Base-by-base conservation (phyloP, 2,888 invertebrate species). In the Willowsia nigromaculata region DNA sequence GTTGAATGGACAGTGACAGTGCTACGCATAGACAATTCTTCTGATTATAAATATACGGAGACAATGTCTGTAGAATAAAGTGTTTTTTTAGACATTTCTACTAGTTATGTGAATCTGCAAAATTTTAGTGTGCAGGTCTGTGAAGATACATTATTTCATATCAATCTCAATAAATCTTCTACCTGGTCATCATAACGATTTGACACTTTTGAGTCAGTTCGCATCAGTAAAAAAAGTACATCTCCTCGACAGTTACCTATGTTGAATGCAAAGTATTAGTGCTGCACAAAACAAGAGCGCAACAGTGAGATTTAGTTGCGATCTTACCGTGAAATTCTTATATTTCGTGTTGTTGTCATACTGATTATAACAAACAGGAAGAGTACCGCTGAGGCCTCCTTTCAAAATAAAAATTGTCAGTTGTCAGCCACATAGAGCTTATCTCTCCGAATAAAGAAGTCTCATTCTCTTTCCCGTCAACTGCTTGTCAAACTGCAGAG, bases 351-450 rank as follows among this genome's bases (percentile, higher is more conserved):
- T 33, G 30, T n/a, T 18, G n/a, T 71, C 40, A 22, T 40, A 13
- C 5, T 71, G 68, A 18, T 37, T 18, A 40, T 40, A 71, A 71
- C 18, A n/a, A 71, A 9, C 68, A 71, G 68, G 68, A 71, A 71
- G 68, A 37, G 25, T 22, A 27, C 30, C 13, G 30, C 62, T 30
- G 68, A 62, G 40, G 40, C 18, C 13, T 37, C 25, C n/a, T 25
- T 4, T n/a, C 4, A 18, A 71, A 11, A 40, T 22, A 22, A 62
- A 65, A 27, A 13, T 13, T 33, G 18, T 37, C 40, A 15, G 3
- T 71, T 71, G 68, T 71, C 68, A 40, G 68, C 9, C 43, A 40
- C 37, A 22, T 3, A n/a, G 6, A 40, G 40, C 18, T 40, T 71
- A 71, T 71, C 68, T 25, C 22, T 71, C 9, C 22, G 5, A 30